phyloP scores from a whole-genome alignment of 1,140 invertebrate species.

The Saxidomus purpurata region DNA sequence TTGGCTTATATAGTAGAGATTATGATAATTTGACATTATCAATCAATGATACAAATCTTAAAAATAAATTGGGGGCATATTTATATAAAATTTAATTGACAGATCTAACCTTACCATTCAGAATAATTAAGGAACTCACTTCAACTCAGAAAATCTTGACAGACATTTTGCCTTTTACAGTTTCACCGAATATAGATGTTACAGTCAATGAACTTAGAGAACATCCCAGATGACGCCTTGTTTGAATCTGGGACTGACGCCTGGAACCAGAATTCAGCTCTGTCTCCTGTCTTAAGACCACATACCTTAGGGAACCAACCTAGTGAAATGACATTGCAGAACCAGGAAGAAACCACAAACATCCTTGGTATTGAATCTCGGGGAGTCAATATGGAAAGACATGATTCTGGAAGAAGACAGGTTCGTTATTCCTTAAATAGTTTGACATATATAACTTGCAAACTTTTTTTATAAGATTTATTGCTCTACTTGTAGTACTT shows the following conservation, averaged over 20 bases:
- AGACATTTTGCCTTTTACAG: not conserved
- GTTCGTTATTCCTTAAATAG: not conserved
- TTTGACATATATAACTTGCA: not conserved
- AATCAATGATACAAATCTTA: no score
- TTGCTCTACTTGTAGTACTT: no score
- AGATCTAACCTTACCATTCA: no score
- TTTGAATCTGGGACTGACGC: not conserved
- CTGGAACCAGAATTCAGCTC: not conserved
- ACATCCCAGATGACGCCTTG: constrained; percentile 7
- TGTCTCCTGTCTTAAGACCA: not conserved
- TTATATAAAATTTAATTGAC: no score
- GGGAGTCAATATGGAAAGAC: not conserved
- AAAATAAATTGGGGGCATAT: no score
- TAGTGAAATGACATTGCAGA: constrained; percentile 7
- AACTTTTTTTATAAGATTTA: no score
- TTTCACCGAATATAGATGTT: not conserved
- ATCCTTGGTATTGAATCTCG: not conserved
- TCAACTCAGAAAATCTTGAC: no score
- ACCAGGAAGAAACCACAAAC: not conserved
- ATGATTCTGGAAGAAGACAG: not conserved
- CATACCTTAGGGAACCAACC: not conserved
- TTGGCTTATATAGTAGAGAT: no score
- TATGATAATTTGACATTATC: no score
- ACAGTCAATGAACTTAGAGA: not conserved
- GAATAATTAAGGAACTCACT: no score